Base-by-base conservation (phyloP, 53 echinoderm and acorn worm genomes). In the Astropecten irregularis region DNA sequence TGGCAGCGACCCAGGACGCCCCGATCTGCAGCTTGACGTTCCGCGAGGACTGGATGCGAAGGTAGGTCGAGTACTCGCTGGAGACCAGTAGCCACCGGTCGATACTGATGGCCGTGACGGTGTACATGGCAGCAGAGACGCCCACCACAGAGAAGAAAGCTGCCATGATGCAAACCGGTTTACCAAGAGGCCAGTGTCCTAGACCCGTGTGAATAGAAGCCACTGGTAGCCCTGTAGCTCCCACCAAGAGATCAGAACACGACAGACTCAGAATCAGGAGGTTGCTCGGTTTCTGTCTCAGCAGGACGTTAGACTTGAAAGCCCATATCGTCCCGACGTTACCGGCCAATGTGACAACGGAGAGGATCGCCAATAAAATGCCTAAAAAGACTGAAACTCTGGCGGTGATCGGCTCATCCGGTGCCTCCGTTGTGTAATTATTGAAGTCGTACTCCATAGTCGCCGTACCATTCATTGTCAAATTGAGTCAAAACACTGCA, bases 241-340 rank as follows among this genome's bases (percentile, higher is more conserved):
- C 86, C 0, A 85, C 65, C 21, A 64, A 66, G 9, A 85, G 66
- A 40, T 85, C 86, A 37, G 51, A 46, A 22, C 74, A 74, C 23
- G 86, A 73, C 25, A 85, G 66, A 59, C 76, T 85, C 18, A 85
- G 37, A 9, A 85, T 76, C 37, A 85, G 73, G 29, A 85, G 23
- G 66, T 85, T 76, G 29, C 86, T 73, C 1, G 86, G 86, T 28
- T 85, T 85, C 66, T 74, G 74, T 15, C 86, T 74, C 33, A 85
- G 69, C 1, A 63, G 64, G 20, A 73, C 38, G 26, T 85, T 76
- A 0, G 50, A 64, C 13, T 8, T 23, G 66, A 74, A 85, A 16
- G 86, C 86, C 64, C 66, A 85, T 15, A 85, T 85, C 13, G 74
- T 85, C 7, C 55, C 86, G 18, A 85, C 36, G 76, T 85, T 85